Conservation (phyloP, 2,797 vertebrate genomes). For the Tarsius wallacei region DNA sequence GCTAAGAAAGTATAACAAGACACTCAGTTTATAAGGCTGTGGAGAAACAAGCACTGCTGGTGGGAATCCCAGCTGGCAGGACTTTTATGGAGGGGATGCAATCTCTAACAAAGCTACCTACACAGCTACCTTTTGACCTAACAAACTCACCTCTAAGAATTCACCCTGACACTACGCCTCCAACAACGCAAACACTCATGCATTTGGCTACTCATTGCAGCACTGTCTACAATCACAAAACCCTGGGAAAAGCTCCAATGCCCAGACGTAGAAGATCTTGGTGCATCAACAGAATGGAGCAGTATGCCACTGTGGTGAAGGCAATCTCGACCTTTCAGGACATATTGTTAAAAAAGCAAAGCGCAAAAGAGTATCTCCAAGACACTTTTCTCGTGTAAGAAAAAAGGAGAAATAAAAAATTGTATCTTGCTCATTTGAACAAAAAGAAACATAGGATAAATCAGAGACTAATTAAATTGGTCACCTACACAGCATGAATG, state of each 20-base stretch:
- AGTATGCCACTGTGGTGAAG: fast-evolving
- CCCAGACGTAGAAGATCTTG: neutral
- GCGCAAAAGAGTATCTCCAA: neutral
- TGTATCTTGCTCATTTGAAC: neutral
- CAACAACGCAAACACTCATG: neutral
- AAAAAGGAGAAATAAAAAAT: neutral
- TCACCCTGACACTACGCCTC: neutral
- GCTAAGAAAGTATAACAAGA: neutral
- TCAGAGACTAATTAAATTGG: neutral
- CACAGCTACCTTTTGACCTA: neutral
- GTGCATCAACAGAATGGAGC: neutral
- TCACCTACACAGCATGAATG: neutral
- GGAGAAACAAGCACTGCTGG: neutral
- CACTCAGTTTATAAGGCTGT: neutral
- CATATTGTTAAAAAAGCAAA: neutral
- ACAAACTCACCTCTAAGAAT: neutral
- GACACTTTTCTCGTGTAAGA: neutral
- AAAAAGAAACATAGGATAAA: neutral
- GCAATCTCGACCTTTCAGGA: neutral
- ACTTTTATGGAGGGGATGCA: neutral
- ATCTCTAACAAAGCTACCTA: neutral
- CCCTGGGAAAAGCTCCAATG: neutral
- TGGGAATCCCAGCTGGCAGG: neutral
- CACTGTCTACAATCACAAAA: neutral
- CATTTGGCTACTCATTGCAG: neutral